Evolutionary conservation across 2,888 invertebrate species (phyloP).

Genomic region (Furcula furcula): DNA sequence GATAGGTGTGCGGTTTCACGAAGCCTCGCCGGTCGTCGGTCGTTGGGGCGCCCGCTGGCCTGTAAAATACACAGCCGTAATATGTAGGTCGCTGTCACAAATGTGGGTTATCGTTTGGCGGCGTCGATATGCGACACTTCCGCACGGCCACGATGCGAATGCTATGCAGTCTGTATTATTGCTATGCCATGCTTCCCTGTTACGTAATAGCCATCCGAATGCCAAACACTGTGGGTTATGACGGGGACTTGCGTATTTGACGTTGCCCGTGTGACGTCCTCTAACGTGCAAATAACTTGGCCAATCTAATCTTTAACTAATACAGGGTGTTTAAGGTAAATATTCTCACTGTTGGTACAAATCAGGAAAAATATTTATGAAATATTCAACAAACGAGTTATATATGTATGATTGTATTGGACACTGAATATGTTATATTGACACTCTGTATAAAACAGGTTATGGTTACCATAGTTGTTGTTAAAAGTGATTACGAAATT

Average conservation of each 20-base stretch:
- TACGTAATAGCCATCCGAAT: constrained; percentile 52
- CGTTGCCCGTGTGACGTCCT: constrained; percentile 9
- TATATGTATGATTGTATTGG: no score
- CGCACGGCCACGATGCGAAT: constrained; percentile 60
- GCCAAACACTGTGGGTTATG: constrained; percentile 44
- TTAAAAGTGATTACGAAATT: no score
- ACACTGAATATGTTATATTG: no score
- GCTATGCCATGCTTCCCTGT: constrained; percentile 41
- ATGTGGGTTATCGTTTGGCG: constrained; percentile 78
- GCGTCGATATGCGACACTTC: constrained; percentile 76
- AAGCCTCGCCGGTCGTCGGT: constrained; percentile 48
- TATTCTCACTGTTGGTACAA: no score
- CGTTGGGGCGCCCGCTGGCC: constrained; percentile 52
- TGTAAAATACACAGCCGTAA: constrained; percentile 60
- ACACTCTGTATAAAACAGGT: no score
- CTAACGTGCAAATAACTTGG: constrained; percentile 2
- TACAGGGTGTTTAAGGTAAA: no score
- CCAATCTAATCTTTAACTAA: no score
- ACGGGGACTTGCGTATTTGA: constrained; percentile 38
- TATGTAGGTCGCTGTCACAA: constrained; percentile 76
- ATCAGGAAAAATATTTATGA: no score
- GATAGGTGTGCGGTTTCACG: constrained; percentile 41
- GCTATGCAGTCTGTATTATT: constrained; percentile 63
- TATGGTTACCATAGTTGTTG: no score
- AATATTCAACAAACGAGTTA: no score